A percentile compares a stretch with the other conserved stretches of the same genome.
phyloP scores from a whole-genome alignment of 2,113 vertebrate species.

The Promerops cafer region DNA sequence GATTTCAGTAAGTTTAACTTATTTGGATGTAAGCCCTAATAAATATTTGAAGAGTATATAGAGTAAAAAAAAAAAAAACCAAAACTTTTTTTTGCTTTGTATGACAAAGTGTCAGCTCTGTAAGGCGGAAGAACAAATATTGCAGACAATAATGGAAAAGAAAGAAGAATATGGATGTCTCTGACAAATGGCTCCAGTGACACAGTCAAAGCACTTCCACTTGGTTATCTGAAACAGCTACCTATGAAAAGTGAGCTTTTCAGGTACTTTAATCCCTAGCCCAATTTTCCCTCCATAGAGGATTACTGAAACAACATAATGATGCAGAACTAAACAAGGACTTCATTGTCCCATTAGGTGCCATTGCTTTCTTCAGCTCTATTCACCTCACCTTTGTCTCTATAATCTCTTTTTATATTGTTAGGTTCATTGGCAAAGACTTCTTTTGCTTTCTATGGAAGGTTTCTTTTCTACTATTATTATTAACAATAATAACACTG shows the following conservation, averaged over 20 bases:
- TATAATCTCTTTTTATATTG: neutral
- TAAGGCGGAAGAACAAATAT: neutral
- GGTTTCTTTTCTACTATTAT: neutral
- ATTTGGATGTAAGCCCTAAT: neutral
- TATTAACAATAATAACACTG: slow-evolving; percentile 9
- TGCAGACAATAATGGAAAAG: neutral
- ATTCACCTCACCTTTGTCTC: neutral
- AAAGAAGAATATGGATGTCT: neutral
- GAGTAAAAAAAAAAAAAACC: neutral
- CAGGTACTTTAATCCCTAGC: neutral
- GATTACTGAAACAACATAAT: neutral
- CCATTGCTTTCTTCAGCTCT: neutral
- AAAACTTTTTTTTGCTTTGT: neutral
- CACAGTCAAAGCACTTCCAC: neutral
- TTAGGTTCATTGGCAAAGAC: neutral
- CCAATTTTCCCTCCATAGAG: neutral
- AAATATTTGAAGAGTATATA: neutral
- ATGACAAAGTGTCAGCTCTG: neutral
- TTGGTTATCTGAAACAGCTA: neutral
- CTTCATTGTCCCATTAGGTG: neutral
- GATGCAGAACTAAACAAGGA: neutral
- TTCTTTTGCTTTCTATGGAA: neutral
- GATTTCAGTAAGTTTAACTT: slow-evolving; percentile 10
- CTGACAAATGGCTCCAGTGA: neutral
- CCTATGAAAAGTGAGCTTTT: neutral